Evolutionary conservation across 2,113 vertebrate genomes (phyloP).

Genomic region (Oryzias curvinotus): DNA sequence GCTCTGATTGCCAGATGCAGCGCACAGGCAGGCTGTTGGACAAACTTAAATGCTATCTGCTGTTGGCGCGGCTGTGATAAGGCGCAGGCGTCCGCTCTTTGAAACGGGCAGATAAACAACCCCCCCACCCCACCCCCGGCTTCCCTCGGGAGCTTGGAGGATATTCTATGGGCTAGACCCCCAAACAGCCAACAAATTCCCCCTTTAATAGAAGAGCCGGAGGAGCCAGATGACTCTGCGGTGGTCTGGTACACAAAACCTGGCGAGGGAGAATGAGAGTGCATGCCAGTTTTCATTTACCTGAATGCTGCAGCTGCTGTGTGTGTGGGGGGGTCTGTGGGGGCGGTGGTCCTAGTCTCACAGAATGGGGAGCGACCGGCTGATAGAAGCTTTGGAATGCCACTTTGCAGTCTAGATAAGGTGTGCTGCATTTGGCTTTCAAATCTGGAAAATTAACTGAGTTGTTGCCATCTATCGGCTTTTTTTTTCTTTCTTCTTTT

Average conservation of each 20-base stretch:
- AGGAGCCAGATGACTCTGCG: constrained; percentile 46
- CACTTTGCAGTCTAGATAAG: constrained; percentile 43
- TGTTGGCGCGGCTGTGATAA: constrained; percentile 64
- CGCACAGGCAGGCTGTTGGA: constrained; percentile 44
- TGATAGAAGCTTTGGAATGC: constrained; percentile 27
- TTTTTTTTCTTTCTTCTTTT: neutral
- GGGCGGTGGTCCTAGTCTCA: constrained; percentile 34
- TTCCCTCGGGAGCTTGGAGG: constrained; percentile 51
- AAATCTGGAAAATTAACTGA: constrained; percentile 6
- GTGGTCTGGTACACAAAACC: constrained; percentile 53
- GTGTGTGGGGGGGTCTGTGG: constrained; percentile 38
- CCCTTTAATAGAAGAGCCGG: constrained; percentile 57
- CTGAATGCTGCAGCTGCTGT: constrained; percentile 47
- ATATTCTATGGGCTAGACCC: constrained; percentile 59
- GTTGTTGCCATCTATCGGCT: neutral
- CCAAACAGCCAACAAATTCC: constrained; percentile 50
- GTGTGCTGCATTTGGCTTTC: constrained; percentile 9
- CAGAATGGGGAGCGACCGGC: constrained; percentile 21
- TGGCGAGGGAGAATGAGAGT: constrained; percentile 57
- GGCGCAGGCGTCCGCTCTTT: constrained; percentile 60
- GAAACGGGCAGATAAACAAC: constrained; percentile 68
- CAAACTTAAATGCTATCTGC: constrained; percentile 66
- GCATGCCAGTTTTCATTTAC: constrained; percentile 69
- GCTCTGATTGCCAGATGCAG: constrained; percentile 58
- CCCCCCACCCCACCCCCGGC: constrained; percentile 4